These are phyloP conservation scores for Adoxophyes honmai DNA, from an alignment of 1,140 invertebrate species.

Conservation along the genomic window DNA sequence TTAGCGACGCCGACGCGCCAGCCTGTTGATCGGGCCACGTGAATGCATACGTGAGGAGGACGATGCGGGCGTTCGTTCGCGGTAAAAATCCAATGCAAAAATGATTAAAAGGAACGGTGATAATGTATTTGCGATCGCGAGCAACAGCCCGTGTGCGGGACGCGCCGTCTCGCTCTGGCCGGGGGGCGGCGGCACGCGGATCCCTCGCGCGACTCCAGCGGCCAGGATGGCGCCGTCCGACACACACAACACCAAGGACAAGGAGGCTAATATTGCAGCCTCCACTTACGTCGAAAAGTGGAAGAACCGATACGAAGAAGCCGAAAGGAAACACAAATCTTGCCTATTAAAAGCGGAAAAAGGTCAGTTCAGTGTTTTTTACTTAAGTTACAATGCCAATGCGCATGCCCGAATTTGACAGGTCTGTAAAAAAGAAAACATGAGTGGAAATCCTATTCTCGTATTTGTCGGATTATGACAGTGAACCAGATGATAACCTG, in stretches of 20 bases:
- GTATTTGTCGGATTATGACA: conserved; percentile 67
- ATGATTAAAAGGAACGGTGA: conserved; percentile 76
- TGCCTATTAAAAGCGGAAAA: conserved; percentile 82
- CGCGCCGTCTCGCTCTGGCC: conserved; percentile 69
- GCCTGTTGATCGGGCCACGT: conserved; percentile 67
- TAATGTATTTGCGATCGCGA: conserved; percentile 75
- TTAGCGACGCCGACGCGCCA: conserved; percentile 41
- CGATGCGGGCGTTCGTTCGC: conserved; percentile 56
- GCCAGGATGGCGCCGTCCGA: conserved; percentile 69
- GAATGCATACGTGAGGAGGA: conserved; percentile 60
- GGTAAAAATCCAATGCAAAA: conserved; percentile 70
- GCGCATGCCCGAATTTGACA: conserved; percentile 55
- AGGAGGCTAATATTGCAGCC: conserved; percentile 62
- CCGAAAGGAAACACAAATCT: conserved; percentile 81
- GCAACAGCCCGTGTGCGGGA: conserved; percentile 71
- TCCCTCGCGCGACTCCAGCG: conserved; percentile 51
- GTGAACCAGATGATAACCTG: conserved; percentile 55
- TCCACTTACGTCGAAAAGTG: conserved; percentile 77
- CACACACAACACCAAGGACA: conserved; percentile 66
- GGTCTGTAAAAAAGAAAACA: conserved; percentile 58
- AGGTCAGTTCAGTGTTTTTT: conserved; percentile 75
- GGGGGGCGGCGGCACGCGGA: conserved; percentile 14
- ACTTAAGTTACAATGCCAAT: conserved; percentile 25
- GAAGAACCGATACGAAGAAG: conserved; percentile 83
- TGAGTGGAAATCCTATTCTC: conserved; percentile 62